A percentile compares a stretch with the other conserved stretches of the same genome.
Evolutionary conservation across 2,797 vertebrate genomes (phyloP).

Genomic region (Cyclura pinguis): DNA sequence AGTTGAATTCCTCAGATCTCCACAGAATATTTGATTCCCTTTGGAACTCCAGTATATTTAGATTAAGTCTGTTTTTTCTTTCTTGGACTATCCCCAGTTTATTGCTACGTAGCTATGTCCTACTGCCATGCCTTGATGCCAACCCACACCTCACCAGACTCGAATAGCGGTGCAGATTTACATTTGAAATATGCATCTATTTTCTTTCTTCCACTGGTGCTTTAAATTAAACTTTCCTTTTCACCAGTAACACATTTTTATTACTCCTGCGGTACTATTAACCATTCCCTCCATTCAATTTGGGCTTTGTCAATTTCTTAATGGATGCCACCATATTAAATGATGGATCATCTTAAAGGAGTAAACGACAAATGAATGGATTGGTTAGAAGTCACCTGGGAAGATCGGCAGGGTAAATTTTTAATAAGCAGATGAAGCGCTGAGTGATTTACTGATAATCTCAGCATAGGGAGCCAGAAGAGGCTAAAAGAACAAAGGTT

Average conservation of each 20-base stretch:
- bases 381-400: constrained; percentile 61
- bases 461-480: constrained; percentile 69
- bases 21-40: not conserved
- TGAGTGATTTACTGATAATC: constrained; percentile 80
- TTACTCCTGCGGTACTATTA: not conserved
- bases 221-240: constrained; percentile 33
- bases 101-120: not conserved
- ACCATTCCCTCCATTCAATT: constrained; percentile 21
- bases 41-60: not conserved
- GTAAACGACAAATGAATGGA: not conserved
- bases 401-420: constrained; percentile 72
- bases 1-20: not conserved
- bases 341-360: constrained; percentile 18
- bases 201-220: not conserved
- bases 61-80: no score
- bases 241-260: not conserved
- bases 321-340: constrained; percentile 24
- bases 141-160: not conserved
- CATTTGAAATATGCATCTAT: constrained; percentile 2
- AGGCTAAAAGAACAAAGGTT: constrained; percentile 84
- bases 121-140: not conserved
- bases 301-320: constrained; percentile 19
- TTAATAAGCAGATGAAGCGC: constrained; percentile 78
- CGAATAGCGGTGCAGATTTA: not conserved
- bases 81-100: not conserved